These are phyloP conservation scores for Eurystomus glaucurus DNA, from an alignment of 2,797 vertebrate species.

Conservation along the genomic window DNA sequence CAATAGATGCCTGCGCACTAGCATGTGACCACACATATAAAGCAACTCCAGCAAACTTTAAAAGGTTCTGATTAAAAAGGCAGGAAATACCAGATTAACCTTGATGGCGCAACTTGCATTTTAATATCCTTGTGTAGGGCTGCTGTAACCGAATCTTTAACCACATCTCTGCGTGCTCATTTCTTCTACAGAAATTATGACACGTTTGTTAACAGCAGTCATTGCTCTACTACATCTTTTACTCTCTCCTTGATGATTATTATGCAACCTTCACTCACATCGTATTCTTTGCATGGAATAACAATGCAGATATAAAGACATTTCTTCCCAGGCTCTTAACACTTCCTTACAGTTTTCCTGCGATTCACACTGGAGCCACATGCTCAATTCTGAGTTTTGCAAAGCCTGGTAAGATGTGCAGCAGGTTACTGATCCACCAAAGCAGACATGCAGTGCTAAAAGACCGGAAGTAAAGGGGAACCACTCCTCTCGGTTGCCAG, in stretches of 20 bases:
- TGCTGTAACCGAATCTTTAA: not conserved
- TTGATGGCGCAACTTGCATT: not conserved
- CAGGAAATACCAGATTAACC: slow-evolving; percentile 17
- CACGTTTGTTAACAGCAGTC: not conserved
- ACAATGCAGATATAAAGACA: not conserved
- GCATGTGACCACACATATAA: not conserved
- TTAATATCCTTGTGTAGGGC: not conserved
- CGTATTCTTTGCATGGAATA: not conserved
- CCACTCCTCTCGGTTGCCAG: not conserved
- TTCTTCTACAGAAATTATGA: not conserved
- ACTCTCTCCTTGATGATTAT: not conserved
- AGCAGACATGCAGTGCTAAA: not conserved
- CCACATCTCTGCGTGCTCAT: not conserved
- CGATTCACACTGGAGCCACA: not conserved
- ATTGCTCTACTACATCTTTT: not conserved
- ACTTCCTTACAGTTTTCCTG: not conserved
- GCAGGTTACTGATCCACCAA: not conserved
- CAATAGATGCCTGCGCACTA: not conserved
- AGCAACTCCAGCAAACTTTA: not conserved
- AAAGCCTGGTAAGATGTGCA: not conserved
- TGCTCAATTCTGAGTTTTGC: not conserved
- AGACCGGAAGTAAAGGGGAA: not conserved
- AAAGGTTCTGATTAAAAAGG: not conserved
- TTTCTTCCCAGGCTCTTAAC: not conserved
- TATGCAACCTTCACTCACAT: not conserved